Evolutionary conservation across 2,113 vertebrate species (phyloP), one percentile per base, ranked within the genome.

Genomic region (Cavia porcellus): DNA sequence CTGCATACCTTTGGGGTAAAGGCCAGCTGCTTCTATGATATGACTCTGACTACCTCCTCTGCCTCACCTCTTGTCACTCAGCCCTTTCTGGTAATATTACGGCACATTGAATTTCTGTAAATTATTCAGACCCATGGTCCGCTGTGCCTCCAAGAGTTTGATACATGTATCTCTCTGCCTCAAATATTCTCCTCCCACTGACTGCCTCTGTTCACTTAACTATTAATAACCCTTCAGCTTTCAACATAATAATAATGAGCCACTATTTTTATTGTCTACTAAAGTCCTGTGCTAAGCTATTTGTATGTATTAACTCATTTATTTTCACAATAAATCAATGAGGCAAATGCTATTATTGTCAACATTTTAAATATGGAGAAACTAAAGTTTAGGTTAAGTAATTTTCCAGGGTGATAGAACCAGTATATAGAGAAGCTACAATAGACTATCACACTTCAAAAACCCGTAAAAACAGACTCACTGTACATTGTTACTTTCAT

Each of bases 341-440:
- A 92, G 20, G 42, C 47, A 0, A 86, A 74, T 55, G 59, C 30
- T 80, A 19, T 89, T 61, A 82, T 70, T 45, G 45, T 28, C 59
- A 28, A 42, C 68, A 62, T 82, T 68, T 92, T 89, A 86, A 96
- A 68, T 61, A 86, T 82, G n/a, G 92, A 32, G 15, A 94, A 81
- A 90, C 24, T 86, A 6, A 59, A 81, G 15, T 64, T 38, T 70
- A 59, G 12, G 47, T 66, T n/a, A 82, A 82, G 24, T 82, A 92
- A 47, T 4, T 9, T 68, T 10, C 50, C 11, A 82, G n/a, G 32
- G 47, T 64, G 52, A 82, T n/a, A 70, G 45, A 52, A 15, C 35
- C 45, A 62, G 45, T 50, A 52, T 38, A 89, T 75, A 12, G 3
- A 68, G 38, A 20, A 89, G 38, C 57, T 62, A 7, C 30, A 47